Base-by-base conservation (phyloP, 2,113 vertebrate species). In the Amphiprion ocellaris region DNA sequence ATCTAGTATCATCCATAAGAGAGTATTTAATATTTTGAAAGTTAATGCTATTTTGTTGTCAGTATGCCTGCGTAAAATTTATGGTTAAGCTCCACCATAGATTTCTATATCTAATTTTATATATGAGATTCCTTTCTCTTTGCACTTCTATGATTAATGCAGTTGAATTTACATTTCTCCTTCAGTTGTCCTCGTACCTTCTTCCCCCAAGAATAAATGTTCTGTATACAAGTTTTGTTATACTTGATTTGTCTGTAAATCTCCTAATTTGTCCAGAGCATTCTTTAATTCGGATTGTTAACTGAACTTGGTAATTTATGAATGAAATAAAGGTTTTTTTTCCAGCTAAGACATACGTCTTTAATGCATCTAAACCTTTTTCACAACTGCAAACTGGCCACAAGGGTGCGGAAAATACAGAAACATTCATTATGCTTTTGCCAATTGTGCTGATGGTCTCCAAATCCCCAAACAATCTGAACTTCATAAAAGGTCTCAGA, bases 391-490 rank as follows among this genome's bases (percentile, higher is more conserved):
- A 73, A 85, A 74, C 63, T 61, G 67, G 75, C 60, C 58, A 69
- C 12, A 9, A n/a, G 71, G 39, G 56, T 5, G 69, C 69, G 76
- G 63, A 47, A 81, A 74, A 80, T 74, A 56, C 59, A 83, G 56
- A 85, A 85, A 70, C 81, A 72, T 85, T 75, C 68, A 82, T 86
- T 87, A 79, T 71, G 64, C 39, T 75, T 79, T 58, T 74, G 71
- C 76, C 90, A 82, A 73, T 70, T 86, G 73, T 85, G 82, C 84
- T 44, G 69, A 82, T 87, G 83, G 91, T 93, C 92, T 94, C 92
- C 84, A 92, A 93, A 89, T 92, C 93, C 91, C 93, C 71, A 78
- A 91, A 90, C 90, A 94, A 93, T 92, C 81, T 90, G 56, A 87
- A 85, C 65, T 82, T 87, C 74, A 77, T 89, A 88, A 92, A 91